Evolutionary conservation across 2,888 invertebrate genomes (phyloP).

Genomic region (Tenthredo mesomela): DNA sequence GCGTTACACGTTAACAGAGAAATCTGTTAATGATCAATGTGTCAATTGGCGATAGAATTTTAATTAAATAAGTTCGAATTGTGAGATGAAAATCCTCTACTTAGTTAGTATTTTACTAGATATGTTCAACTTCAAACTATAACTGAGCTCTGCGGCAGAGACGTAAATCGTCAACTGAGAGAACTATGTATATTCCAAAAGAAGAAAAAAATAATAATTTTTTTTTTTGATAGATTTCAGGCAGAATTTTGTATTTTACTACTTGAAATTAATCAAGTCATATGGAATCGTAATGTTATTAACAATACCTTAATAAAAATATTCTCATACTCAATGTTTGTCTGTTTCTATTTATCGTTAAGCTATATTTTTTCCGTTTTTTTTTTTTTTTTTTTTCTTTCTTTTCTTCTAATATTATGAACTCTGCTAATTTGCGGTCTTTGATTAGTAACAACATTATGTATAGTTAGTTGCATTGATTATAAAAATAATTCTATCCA

Average conservation of each 20-base stretch:
- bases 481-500: background rate
- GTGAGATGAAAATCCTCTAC: background rate
- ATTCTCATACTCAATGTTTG: slow-evolving; percentile 6
- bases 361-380: background rate
- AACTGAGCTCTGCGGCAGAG: slow-evolving; percentile 33
- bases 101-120: background rate
- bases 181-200: background rate
- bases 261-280: background rate
- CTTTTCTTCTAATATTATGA: background rate
- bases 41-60: slow-evolving; percentile 4
- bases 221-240: background rate
- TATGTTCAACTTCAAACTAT: slow-evolving; percentile 26
- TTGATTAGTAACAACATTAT: background rate
- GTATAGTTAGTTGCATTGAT: background rate
- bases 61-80: background rate
- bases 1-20: slow-evolving; percentile 10
- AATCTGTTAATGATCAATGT: background rate
- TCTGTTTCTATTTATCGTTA: background rate
- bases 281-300: background rate
- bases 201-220: background rate
- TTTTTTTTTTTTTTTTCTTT: too few relatives aligned
- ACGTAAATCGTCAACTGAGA: background rate
- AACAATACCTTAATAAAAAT: background rate
- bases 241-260: background rate
- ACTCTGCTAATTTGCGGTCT: background rate